phyloP scores from a whole-genome alignment of 1,140 invertebrate genomes.

The Solenopsis fugax region DNA sequence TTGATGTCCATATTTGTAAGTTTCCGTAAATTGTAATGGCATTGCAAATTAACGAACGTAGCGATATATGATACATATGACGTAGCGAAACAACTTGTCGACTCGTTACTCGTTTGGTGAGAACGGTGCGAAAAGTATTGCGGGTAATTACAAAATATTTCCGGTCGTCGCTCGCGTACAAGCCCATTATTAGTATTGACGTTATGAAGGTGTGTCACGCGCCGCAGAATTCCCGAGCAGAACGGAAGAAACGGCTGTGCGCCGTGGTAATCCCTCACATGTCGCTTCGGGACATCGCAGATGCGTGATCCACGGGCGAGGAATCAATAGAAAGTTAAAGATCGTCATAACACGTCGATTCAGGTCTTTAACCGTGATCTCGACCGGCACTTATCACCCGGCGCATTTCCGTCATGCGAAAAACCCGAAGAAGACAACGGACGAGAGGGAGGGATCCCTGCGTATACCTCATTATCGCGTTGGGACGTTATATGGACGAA shows the following conservation, averaged over 20 bases:
- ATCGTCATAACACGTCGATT: slow-evolving; percentile 47
- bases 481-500: neutral
- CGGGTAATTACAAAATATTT: slow-evolving; percentile 53
- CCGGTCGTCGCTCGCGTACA: slow-evolving; percentile 13
- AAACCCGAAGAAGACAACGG: neutral
- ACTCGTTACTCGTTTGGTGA: neutral
- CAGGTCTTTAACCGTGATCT: slow-evolving; percentile 53
- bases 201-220: slow-evolving; percentile 43
- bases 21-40: slow-evolving; percentile 1
- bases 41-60: slow-evolving; percentile 1
- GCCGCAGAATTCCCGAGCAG: slow-evolving; percentile 20
- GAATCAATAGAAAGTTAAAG: slow-evolving; percentile 60
- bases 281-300: slow-evolving; percentile 57
- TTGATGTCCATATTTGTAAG: neutral
- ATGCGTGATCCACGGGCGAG: slow-evolving; percentile 60
- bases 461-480: slow-evolving; percentile 11
- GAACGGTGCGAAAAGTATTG: neutral
- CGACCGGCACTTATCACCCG: slow-evolving; percentile 33
- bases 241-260: slow-evolving; percentile 41
- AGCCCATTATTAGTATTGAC: slow-evolving; percentile 24
- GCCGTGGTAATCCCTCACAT: slow-evolving; percentile 49
- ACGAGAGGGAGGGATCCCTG: neutral
- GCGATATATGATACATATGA: neutral
- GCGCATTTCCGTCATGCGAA: slow-evolving; percentile 44
- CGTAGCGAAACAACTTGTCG: neutral